Evolutionary conservation across 2,797 vertebrate species (phyloP).

Genomic region (Alcedo atthis): DNA sequence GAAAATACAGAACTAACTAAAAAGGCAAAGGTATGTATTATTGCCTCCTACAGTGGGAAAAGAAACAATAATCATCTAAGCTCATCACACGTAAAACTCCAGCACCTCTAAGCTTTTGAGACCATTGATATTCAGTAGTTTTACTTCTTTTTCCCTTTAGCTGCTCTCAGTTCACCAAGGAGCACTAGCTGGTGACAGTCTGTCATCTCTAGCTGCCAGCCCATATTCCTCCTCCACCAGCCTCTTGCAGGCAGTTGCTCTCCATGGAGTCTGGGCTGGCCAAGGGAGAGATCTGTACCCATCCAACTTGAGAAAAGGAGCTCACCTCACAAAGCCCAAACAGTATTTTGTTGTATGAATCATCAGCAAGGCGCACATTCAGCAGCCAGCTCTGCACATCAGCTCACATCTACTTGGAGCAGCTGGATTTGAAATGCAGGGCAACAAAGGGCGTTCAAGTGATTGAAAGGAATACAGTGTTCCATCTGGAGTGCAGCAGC

Average conservation of each 20-base stretch:
- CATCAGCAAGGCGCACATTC: not conserved
- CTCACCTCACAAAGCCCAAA: not conserved
- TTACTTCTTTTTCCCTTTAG: not conserved
- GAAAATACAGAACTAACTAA: not conserved
- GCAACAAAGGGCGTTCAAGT: not conserved
- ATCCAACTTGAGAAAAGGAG: fast-evolving
- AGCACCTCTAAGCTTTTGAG: not conserved
- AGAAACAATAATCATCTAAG: not conserved
- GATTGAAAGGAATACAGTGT: not conserved
- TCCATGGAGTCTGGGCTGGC: not conserved
- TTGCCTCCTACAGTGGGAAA: not conserved
- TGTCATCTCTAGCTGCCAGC: not conserved
- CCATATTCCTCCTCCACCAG: not conserved
- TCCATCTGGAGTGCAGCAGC: not conserved
- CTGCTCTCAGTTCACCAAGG: not conserved
- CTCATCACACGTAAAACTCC: not conserved
- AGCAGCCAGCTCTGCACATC: not conserved
- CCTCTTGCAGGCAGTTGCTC: no score
- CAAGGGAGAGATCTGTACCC: fast-evolving
- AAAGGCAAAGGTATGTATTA: not conserved
- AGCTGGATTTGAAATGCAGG: not conserved
- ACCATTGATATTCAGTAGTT: not conserved
- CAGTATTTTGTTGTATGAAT: not conserved
- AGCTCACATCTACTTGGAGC: not conserved
- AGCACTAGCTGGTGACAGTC: not conserved